A percentile compares a stretch with the other conserved stretches of the same genome.
These are phyloP conservation scores for Drosophila biarmipes DNA, from an alignment of 1,140 invertebrate genomes.

Conservation along the genomic window DNA sequence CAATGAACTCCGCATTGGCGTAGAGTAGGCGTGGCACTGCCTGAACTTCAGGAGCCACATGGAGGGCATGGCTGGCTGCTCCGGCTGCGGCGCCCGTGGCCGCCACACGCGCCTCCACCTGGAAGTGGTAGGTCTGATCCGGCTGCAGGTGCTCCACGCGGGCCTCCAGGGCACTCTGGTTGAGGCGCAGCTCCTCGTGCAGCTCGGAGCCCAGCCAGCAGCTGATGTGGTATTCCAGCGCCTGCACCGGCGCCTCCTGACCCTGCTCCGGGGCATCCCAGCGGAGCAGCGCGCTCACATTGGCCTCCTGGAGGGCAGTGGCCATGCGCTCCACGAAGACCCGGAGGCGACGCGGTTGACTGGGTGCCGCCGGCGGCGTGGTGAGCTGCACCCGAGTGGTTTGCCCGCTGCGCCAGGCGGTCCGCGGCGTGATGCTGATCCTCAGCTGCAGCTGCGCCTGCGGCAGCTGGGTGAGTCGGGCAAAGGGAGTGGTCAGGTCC, in stretches of 20 bases:
- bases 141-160: conserved; percentile 57
- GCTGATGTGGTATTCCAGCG: conserved; percentile 66
- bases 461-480: conserved; percentile 84
- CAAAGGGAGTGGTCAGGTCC: conserved; percentile 55
- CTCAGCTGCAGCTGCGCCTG: conserved; percentile 89
- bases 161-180: conserved; percentile 59
- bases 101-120: conserved; percentile 92
- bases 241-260: conserved; percentile 14
- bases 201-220: conserved; percentile 67
- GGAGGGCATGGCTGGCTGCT: conserved; percentile 82
- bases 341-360: conserved; percentile 88
- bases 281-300: conserved; percentile 87
- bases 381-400: conserved; percentile 86
- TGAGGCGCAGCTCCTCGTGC: conserved; percentile 52
- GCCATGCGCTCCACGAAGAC: conserved; percentile 87
- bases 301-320: conserved; percentile 51
- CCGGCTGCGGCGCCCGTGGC: conserved; percentile 87
- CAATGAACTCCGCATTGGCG: conserved; percentile 89
- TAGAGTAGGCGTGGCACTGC: conserved; percentile 92
- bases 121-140: conserved; percentile 88
- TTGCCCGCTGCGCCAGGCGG: conserved; percentile 92
- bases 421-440: conserved; percentile 91
- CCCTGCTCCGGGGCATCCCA: conserved; percentile 91
- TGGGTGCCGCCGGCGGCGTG: conserved; percentile 90
- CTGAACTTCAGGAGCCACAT: conserved; percentile 87